Percentiles rank a stretch among this genome's conserved stretches.
phyloP scores from a whole-genome alignment of 1,140 invertebrate species.

The Cyrtorhinus lividipennis region DNA sequence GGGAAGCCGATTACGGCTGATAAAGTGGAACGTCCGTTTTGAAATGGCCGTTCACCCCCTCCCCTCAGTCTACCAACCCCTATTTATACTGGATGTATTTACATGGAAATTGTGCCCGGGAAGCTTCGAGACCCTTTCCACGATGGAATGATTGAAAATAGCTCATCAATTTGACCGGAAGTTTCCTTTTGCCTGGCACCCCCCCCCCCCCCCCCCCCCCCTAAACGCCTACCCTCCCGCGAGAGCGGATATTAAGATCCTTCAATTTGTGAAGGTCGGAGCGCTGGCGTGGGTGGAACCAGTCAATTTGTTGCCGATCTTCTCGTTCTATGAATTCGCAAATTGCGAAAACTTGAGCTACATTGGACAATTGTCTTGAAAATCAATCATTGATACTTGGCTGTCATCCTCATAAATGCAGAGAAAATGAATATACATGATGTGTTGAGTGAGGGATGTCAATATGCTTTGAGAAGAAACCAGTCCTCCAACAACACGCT shows the following conservation, averaged over 20 bases:
- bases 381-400: no score
- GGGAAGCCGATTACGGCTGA: background rate
- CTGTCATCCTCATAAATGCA: no score
- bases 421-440: no score
- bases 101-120: slow-evolving; percentile 1
- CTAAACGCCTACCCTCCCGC: no score
- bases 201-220: no score
- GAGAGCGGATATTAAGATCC: background rate
- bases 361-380: no score
- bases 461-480: no score
- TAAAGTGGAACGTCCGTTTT: background rate
- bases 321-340: no score
- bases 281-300: background rate
- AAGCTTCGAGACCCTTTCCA: background rate
- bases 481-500: no score
- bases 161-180: slow-evolving; percentile 9
- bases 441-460: no score
- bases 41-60: background rate
- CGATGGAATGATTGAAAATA: background rate
- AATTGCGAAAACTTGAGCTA: no score
- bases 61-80: no score
- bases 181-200: background rate
- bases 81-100: background rate
- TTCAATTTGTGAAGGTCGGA: background rate
- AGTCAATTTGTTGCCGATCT: background rate